A percentile compares a stretch with the other conserved stretches of the same genome.
phyloP scores from a whole-genome alignment of 2,113 vertebrate species.

The Psettodes erumei region DNA sequence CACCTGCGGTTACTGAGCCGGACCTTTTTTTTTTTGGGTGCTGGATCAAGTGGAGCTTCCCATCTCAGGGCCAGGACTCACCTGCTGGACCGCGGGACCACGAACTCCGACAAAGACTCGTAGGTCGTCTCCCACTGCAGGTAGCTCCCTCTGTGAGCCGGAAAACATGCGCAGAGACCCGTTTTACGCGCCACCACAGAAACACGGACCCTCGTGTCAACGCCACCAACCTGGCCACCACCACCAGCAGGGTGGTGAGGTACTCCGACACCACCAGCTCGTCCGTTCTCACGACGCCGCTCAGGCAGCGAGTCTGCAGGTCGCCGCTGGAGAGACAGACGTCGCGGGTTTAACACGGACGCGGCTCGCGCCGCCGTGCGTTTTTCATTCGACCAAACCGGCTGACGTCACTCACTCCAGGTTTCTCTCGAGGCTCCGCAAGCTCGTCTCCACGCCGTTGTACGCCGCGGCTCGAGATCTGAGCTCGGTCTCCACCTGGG shows the following conservation, averaged over 20 bases:
- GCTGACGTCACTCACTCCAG: slow-evolving; percentile 83
- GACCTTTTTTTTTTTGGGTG: slow-evolving; percentile 49
- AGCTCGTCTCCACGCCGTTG: slow-evolving; percentile 85
- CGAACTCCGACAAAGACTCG: slow-evolving; percentile 93
- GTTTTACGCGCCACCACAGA: not conserved
- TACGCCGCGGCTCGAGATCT: slow-evolving; percentile 86
- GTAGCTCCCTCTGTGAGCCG: slow-evolving; percentile 82
- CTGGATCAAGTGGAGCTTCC: slow-evolving; percentile 40
- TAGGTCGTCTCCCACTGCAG: slow-evolving; percentile 91
- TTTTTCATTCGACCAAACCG: not conserved
- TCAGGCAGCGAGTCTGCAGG: slow-evolving; percentile 88
- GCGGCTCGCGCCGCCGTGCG: not conserved
- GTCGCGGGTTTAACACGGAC: not conserved
- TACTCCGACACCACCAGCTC: slow-evolving; percentile 96
- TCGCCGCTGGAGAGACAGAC: slow-evolving; percentile 81
- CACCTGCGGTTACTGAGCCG: slow-evolving; percentile 52
- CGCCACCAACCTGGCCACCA: slow-evolving; percentile 89
- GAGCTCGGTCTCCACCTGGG: slow-evolving; percentile 89
- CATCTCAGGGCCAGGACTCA: slow-evolving; percentile 75
- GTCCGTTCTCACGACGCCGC: slow-evolving; percentile 89
- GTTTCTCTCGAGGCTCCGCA: slow-evolving; percentile 87
- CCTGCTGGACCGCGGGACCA: slow-evolving; percentile 97
- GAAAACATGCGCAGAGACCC: not conserved
- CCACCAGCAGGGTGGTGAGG: slow-evolving; percentile 92
- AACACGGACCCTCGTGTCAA: not conserved